phyloP scores from a whole-genome alignment of 2,113 vertebrate genomes.

The Heterochromis multidens region DNA sequence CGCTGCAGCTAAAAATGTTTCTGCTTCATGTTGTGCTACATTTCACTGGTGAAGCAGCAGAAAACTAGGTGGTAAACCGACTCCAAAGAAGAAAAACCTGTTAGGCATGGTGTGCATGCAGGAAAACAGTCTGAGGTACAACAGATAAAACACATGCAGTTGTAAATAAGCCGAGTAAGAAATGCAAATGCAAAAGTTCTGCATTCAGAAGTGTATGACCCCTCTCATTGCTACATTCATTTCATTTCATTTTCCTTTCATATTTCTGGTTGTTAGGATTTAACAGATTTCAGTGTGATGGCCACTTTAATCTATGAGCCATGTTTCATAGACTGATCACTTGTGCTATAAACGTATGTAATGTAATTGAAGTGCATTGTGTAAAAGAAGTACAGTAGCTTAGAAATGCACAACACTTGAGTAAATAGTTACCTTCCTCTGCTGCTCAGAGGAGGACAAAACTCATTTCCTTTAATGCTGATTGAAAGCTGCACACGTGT shows the following conservation, averaged over 20 bases:
- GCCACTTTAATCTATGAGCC: background rate
- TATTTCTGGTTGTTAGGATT: background rate
- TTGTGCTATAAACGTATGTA: background rate
- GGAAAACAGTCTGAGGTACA: background rate
- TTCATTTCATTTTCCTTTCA: no score
- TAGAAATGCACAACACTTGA: background rate
- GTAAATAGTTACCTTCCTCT: background rate
- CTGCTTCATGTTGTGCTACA: background rate
- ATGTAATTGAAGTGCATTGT: no score
- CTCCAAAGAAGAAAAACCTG: background rate
- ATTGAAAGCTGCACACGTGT: background rate
- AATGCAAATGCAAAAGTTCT: background rate
- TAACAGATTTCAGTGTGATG: background rate
- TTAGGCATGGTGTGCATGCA: background rate
- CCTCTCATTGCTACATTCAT: background rate
- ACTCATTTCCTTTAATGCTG: background rate
- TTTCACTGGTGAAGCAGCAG: background rate
- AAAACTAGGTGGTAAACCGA: accelerated
- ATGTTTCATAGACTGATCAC: background rate
- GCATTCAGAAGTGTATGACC: background rate
- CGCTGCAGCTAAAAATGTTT: background rate
- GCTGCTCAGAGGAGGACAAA: background rate
- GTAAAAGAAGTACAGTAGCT: background rate
- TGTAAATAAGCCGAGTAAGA: background rate
- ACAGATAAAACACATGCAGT: background rate